Evolutionary conservation across 2,797 vertebrate species (phyloP).

Genomic region (Gobio occitaniae): DNA sequence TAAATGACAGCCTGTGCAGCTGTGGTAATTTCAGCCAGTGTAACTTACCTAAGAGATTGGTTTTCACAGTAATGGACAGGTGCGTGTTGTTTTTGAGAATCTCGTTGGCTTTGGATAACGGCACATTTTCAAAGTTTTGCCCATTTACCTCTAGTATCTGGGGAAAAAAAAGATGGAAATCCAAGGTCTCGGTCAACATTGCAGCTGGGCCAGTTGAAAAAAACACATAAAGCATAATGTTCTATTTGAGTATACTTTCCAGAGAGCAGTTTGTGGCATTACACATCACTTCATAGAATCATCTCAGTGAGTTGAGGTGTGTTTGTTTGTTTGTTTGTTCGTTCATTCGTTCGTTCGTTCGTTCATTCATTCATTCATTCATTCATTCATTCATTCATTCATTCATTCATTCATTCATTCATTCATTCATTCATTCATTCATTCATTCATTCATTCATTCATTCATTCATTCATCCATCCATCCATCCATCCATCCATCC

Average conservation of each 20-base stretch:
- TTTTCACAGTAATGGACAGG: slow-evolving; percentile 99
- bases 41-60: slow-evolving; percentile 93
- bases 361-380: neutral
- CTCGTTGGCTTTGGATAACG: slow-evolving; percentile 96
- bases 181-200: slow-evolving; percentile 17
- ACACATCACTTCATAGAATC: neutral
- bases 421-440: neutral
- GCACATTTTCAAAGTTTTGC: slow-evolving; percentile 98
- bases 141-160: slow-evolving; percentile 98
- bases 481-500: neutral
- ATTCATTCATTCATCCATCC: neutral
- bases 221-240: neutral
- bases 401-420: neutral
- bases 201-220: neutral
- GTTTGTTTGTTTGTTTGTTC: too few relatives aligned
- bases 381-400: neutral
- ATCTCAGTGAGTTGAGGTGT: neutral
- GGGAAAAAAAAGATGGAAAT: slow-evolving; percentile 27
- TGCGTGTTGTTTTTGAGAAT: slow-evolving; percentile 99
- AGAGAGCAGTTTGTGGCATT: neutral
- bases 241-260: neutral
- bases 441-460: neutral
- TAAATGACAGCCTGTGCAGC: neutral
- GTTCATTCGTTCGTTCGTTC: neutral
- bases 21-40: neutral